These are phyloP conservation scores for Catharus bicknelli DNA, from an alignment of 2,113 vertebrate genomes.

Conservation along the genomic window DNA sequence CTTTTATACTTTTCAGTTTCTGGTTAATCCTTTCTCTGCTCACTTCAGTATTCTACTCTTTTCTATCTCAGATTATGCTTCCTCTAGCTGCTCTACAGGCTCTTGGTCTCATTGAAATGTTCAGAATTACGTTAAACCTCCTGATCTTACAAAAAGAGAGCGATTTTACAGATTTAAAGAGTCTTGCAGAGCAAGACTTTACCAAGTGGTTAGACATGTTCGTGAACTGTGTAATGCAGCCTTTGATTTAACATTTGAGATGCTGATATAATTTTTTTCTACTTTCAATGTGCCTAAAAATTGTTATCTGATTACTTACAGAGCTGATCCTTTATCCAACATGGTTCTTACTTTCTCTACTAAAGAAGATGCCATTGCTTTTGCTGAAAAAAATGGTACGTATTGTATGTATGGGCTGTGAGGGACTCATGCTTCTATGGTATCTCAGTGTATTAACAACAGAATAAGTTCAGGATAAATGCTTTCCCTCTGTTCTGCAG, in stretches of 20 bases:
- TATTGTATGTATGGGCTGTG: neutral
- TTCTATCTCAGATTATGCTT: neutral
- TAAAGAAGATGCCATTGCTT: constrained; percentile 93
- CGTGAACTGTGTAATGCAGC: neutral
- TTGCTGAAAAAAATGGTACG: constrained; percentile 97
- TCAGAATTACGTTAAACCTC: neutral
- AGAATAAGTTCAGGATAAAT: neutral
- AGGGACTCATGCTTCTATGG: neutral
- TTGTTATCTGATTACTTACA: constrained; percentile 62
- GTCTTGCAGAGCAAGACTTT: neutral
- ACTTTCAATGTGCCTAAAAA: neutral
- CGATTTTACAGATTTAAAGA: neutral
- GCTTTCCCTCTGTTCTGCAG: neutral
- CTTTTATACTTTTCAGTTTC: neutral
- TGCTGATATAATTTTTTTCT: neutral
- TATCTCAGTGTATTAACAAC: neutral
- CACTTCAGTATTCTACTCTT: neutral
- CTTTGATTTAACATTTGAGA: neutral
- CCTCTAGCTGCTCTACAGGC: neutral
- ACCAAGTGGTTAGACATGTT: neutral
- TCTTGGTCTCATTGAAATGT: neutral
- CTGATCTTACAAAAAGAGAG: neutral
- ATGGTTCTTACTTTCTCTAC: constrained; percentile 86
- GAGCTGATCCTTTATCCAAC: constrained; percentile 95
- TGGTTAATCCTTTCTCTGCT: neutral